Evolutionary conservation across 1,140 invertebrate species (phyloP).

Genomic region (Macrotrachela quadricornifera): DNA sequence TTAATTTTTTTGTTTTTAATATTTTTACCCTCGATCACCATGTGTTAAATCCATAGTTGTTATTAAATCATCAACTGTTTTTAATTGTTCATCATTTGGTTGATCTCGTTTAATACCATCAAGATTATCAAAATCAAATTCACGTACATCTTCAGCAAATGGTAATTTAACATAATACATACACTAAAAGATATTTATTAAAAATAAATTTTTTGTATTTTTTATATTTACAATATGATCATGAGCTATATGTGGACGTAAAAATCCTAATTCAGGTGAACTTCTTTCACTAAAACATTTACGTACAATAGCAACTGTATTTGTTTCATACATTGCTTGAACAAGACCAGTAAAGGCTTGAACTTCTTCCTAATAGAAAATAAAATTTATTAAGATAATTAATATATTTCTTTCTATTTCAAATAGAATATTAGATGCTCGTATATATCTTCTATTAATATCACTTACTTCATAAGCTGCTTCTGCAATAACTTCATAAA

Average conservation of each 20-base stretch:
- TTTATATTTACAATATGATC: conserved; percentile 14
- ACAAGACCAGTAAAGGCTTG: conserved; percentile 28
- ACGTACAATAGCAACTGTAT: background rate
- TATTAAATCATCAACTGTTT: conserved; percentile 29
- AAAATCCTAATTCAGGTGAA: background rate
- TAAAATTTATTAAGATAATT: background rate
- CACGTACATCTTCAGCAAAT: background rate
- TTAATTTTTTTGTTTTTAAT: background rate
- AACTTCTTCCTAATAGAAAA: conserved; percentile 16
- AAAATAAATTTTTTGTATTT: no score
- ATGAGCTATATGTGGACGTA: background rate
- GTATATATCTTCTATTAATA: no score
- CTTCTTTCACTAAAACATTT: background rate
- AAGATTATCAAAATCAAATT: conserved; percentile 10
- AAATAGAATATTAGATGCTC: no score
- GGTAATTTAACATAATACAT: background rate
- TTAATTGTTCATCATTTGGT: conserved; percentile 24
- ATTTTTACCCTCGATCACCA: background rate
- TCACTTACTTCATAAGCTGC: conserved; percentile 31
- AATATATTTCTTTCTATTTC: no score
- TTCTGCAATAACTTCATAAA: conserved; percentile 25
- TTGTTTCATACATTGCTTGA: conserved; percentile 1
- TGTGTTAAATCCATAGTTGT: conserved; percentile 25
- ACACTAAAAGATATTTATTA: background rate
- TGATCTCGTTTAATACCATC: conserved; percentile 5